These are phyloP conservation scores for Oncorhynchus tshawytscha DNA, from an alignment of 2,113 vertebrate genomes.

Conservation along the genomic window DNA sequence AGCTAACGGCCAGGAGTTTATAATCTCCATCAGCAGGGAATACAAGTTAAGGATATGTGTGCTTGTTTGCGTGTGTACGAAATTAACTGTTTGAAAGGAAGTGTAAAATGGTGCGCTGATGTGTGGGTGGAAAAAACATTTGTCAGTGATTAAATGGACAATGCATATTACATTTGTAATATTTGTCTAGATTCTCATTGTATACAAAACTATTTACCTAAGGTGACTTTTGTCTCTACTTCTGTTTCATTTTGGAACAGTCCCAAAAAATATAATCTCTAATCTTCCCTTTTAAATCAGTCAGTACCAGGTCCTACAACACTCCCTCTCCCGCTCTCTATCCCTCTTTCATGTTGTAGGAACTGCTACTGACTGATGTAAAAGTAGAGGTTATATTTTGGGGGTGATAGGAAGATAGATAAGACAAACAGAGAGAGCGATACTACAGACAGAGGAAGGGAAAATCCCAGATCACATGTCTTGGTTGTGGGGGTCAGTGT, in stretches of 20 bases:
- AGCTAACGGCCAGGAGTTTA: slow-evolving; percentile 44
- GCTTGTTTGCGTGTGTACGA: slow-evolving; percentile 6
- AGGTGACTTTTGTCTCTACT: not conserved
- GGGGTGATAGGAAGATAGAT: not conserved
- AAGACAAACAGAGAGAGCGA: not conserved
- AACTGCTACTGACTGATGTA: too few species aligned
- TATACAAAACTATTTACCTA: not conserved
- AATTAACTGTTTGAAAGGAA: not conserved
- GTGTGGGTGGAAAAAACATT: slow-evolving; percentile 9
- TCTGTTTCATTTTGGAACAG: too few species aligned
- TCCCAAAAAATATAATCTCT: too few species aligned
- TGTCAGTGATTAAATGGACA: not conserved
- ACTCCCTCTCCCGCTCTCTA: not conserved
- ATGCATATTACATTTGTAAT: not conserved
- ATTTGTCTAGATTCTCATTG: not conserved
- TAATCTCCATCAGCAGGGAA: slow-evolving; percentile 53
- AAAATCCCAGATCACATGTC: slow-evolving; percentile 71
- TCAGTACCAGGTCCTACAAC: not conserved
- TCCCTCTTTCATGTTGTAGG: not conserved
- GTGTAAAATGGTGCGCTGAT: not conserved
- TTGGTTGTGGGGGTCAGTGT: too few species aligned
- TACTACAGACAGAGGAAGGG: not conserved
- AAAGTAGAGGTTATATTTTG: too few species aligned
- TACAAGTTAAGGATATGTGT: slow-evolving; percentile 20
- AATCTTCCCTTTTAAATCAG: not conserved